These are phyloP conservation scores for Palaemon carinicauda DNA, from an alignment of 1,140 invertebrate species.

Conservation along the genomic window DNA sequence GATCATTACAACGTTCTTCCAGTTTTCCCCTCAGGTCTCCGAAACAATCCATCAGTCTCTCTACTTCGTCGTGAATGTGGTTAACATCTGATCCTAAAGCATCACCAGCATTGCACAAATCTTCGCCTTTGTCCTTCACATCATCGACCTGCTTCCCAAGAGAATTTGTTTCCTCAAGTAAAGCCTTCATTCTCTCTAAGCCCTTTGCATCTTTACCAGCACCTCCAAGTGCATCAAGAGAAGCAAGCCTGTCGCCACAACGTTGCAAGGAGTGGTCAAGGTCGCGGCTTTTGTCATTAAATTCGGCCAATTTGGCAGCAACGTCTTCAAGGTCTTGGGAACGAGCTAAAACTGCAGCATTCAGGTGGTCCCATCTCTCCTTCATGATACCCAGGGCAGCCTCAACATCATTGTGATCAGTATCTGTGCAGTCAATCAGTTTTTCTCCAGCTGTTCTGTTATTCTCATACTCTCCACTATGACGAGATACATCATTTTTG, in stretches of 20 bases:
- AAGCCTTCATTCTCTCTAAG: slow-evolving; percentile 80
- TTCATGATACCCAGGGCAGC: slow-evolving; percentile 82
- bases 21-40: slow-evolving; percentile 79
- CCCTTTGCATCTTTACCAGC: slow-evolving; percentile 83
- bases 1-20: slow-evolving; percentile 79
- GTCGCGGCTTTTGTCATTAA: slow-evolving; percentile 84
- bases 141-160: slow-evolving; percentile 81
- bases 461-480: slow-evolving; percentile 91
- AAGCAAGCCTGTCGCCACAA: slow-evolving; percentile 85
- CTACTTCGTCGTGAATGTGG: slow-evolving; percentile 80
- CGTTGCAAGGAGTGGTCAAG: slow-evolving; percentile 82
- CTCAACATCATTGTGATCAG: slow-evolving; percentile 88
- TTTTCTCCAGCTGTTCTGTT: slow-evolving; percentile 84
- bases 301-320: slow-evolving; percentile 80
- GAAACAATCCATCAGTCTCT: slow-evolving; percentile 79
- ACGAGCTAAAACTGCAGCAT: slow-evolving; percentile 73
- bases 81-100: slow-evolving; percentile 73
- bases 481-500: slow-evolving; percentile 89
- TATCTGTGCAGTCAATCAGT: slow-evolving; percentile 81
- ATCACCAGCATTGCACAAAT: slow-evolving; percentile 76
- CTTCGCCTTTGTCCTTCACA: slow-evolving; percentile 75
- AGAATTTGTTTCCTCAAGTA: slow-evolving; percentile 77
- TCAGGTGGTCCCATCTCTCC: slow-evolving; percentile 88
- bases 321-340: slow-evolving; percentile 85
- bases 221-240: slow-evolving; percentile 80